phyloP scores from a whole-genome alignment of 2,888 invertebrate genomes.

The Agapostemon virescens region DNA sequence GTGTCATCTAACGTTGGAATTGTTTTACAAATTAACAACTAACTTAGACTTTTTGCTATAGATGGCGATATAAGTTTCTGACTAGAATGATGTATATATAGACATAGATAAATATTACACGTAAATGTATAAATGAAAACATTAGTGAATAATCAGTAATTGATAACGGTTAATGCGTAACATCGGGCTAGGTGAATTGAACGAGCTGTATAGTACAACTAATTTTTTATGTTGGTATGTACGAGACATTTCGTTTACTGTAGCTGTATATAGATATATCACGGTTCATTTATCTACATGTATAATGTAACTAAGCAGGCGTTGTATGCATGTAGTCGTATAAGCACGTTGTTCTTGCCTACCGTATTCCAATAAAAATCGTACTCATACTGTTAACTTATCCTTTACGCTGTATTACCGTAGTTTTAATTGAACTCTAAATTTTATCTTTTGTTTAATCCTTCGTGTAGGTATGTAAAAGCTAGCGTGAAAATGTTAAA shows the following conservation, averaged over 20 bases:
- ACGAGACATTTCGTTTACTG: too few species aligned
- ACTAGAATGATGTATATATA: too few species aligned
- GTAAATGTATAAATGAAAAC: too few species aligned
- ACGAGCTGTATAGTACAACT: too few species aligned
- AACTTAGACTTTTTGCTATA: not conserved
- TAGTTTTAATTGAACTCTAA: not conserved
- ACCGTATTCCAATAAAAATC: not conserved
- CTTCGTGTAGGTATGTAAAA: not conserved
- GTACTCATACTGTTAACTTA: not conserved
- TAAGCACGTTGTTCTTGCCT: not conserved
- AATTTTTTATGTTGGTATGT: too few species aligned
- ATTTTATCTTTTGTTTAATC: not conserved
- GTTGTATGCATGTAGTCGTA: not conserved
- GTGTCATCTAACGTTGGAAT: not conserved
- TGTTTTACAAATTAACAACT: not conserved
- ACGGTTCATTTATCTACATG: too few species aligned
- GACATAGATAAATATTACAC: too few species aligned
- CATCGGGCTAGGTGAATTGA: too few species aligned
- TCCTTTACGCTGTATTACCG: not conserved
- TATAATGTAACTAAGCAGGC: too few species aligned
- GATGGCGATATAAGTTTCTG: not conserved
- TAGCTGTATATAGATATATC: too few species aligned
- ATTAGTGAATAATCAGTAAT: too few species aligned
- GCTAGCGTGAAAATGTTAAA: slow-evolving; percentile 27
- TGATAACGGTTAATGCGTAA: too few species aligned